phyloP scores from a whole-genome alignment of 92 coral and sea anemone genomes.

The Umimayanthus kanabou region DNA sequence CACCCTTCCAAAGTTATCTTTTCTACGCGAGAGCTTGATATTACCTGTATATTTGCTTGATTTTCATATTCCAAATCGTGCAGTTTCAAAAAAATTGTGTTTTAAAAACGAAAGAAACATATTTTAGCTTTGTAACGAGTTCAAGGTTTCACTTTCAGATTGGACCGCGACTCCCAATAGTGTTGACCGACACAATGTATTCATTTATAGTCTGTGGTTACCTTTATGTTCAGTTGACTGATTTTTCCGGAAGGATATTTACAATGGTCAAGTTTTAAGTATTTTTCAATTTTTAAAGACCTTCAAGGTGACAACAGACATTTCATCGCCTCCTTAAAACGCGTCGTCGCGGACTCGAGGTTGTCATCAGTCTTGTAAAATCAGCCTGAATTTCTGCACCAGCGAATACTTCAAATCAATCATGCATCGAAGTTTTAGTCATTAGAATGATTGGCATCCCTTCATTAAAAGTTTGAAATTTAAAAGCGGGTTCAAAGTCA shows the following conservation, averaged over 20 bases:
- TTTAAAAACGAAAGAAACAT: too few species aligned
- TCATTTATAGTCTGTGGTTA: neutral
- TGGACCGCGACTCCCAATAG: neutral
- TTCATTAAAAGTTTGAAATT: neutral
- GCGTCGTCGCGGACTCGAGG: neutral
- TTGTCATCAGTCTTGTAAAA: neutral
- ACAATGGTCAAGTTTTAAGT: neutral
- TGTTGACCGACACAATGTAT: too few species aligned
- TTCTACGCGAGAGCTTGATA: neutral
- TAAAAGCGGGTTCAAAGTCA: neutral
- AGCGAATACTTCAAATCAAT: neutral
- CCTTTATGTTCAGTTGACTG: neutral
- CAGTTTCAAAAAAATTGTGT: neutral
- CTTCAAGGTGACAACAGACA: neutral
- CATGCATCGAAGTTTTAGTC: neutral
- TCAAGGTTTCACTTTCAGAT: neutral
- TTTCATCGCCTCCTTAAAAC: neutral
- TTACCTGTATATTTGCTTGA: neutral
- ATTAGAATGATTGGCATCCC: neutral
- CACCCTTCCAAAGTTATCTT: neutral
- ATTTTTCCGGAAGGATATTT: slow-evolving; percentile 11
- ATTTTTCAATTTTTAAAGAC: neutral
- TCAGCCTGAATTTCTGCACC: neutral
- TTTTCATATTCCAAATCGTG: neutral
- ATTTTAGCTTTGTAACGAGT: neutral